phyloP scores from a whole-genome alignment of 2,888 invertebrate species.

The Drosophila recens region DNA sequence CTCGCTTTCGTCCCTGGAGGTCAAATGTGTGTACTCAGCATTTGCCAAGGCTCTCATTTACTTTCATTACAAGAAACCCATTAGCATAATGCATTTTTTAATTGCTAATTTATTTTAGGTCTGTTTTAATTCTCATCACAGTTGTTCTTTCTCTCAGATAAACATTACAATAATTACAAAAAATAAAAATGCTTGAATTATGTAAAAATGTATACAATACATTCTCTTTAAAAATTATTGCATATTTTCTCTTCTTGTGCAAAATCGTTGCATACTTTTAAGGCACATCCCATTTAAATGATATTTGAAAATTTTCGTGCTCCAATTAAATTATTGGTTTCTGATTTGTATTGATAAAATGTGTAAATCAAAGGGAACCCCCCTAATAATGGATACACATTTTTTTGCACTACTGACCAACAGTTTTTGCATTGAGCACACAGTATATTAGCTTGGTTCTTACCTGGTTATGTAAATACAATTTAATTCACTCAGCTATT shows the following conservation, averaged over 20 bases:
- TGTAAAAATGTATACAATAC: not conserved
- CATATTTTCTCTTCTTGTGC: not conserved
- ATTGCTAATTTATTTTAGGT: slow-evolving; percentile 36
- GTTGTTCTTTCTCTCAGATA: not conserved
- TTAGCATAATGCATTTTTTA: slow-evolving; percentile 56
- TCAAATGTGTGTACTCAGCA: slow-evolving; percentile 48
- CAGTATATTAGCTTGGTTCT: slow-evolving; percentile 6
- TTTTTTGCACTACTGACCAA: slow-evolving; percentile 60
- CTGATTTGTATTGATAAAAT: not conserved
- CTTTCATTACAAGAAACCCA: slow-evolving; percentile 29
- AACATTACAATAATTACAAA: not conserved
- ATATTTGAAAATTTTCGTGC: not conserved
- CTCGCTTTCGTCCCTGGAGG: slow-evolving; percentile 48
- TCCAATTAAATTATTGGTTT: not conserved
- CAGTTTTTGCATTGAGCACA: slow-evolving; percentile 12
- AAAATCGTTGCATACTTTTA: slow-evolving; percentile 3
- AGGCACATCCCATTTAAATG: not conserved
- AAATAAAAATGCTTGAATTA: not conserved
- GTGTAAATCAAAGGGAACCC: slow-evolving; percentile 9
- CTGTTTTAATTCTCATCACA: not conserved
- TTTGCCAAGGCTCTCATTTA: slow-evolving; percentile 41
- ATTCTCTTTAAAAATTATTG: not conserved
- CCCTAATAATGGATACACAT: slow-evolving; percentile 67
- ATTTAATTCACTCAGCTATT: not conserved
- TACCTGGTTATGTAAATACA: slow-evolving; percentile 22